These are phyloP conservation scores for Labeo calbasu DNA, from an alignment of 2,797 vertebrate genomes.

Conservation along the genomic window DNA sequence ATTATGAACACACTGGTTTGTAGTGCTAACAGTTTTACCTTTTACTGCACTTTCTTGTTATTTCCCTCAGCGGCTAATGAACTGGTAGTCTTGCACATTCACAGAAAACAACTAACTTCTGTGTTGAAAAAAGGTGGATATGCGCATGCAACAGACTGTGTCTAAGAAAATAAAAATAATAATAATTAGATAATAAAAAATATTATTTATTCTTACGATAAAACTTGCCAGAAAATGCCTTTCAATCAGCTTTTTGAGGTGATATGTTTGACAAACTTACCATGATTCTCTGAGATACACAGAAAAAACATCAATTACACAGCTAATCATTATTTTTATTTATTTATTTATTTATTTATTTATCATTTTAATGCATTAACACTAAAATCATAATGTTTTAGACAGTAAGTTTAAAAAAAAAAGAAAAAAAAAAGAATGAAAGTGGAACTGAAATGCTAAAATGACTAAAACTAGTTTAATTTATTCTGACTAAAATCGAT, in stretches of 20 bases:
- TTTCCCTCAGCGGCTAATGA: no score
- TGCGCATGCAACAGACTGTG: not conserved
- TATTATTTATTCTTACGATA: not conserved
- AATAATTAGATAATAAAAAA: no score
- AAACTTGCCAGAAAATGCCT: not conserved
- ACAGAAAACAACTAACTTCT: no score
- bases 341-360: not conserved
- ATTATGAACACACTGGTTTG: no score
- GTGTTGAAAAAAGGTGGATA: no score
- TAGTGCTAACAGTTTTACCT: no score
- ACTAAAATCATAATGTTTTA: not conserved
- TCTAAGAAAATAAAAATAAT: not conserved
- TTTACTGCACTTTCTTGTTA: no score
- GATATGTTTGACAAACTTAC: not conserved
- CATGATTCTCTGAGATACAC: not conserved
- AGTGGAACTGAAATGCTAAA: not conserved
- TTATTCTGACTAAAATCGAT: not conserved
- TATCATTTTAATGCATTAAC: not conserved
- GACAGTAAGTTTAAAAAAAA: not conserved
- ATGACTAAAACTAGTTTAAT: not conserved
- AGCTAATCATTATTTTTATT: not conserved
- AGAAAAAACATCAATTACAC: not conserved
- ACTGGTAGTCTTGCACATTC: no score
- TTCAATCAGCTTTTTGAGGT: not conserved
- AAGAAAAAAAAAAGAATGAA: not conserved